Percentiles rank a stretch among this genome's conserved stretches.
Conservation (phyloP, 2,113 vertebrate species). For the Chaetura pelagica region DNA sequence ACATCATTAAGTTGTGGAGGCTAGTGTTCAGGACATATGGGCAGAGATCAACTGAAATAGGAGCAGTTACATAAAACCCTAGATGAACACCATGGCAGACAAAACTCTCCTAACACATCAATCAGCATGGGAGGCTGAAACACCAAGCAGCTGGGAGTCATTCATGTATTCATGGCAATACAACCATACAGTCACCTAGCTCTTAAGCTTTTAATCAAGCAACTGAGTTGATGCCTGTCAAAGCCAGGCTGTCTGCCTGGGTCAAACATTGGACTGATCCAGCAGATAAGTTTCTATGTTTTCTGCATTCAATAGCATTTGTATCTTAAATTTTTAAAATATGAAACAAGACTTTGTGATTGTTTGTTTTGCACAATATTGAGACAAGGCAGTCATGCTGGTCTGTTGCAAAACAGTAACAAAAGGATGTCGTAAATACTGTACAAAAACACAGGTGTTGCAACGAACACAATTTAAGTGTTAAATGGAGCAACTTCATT, state of each 20-base stretch:
- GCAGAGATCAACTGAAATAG: background rate
- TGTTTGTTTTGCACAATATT: conserved; percentile 9
- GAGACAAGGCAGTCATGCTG: conserved; percentile 22
- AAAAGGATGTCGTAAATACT: conserved; percentile 32
- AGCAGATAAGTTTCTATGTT: background rate
- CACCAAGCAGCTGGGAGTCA: background rate
- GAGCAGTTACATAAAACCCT: background rate
- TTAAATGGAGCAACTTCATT: conserved; percentile 32
- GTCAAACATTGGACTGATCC: background rate
- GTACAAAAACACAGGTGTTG: conserved; percentile 18
- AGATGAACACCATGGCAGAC: background rate
- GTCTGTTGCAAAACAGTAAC: conserved; percentile 54
- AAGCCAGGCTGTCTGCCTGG: background rate
- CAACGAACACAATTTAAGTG: conserved; percentile 23
- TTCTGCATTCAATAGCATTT: background rate
- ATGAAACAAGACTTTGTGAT: background rate
- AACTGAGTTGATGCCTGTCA: background rate
- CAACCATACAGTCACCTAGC: accelerated
- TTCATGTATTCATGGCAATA: background rate
- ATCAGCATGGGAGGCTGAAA: background rate
- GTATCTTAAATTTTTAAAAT: background rate
- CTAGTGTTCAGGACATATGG: background rate
- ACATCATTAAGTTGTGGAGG: background rate
- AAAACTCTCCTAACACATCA: background rate
- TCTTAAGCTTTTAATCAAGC: background rate